Base-by-base conservation (phyloP, 2,797 vertebrate genomes). In the Lemur catta region DNA sequence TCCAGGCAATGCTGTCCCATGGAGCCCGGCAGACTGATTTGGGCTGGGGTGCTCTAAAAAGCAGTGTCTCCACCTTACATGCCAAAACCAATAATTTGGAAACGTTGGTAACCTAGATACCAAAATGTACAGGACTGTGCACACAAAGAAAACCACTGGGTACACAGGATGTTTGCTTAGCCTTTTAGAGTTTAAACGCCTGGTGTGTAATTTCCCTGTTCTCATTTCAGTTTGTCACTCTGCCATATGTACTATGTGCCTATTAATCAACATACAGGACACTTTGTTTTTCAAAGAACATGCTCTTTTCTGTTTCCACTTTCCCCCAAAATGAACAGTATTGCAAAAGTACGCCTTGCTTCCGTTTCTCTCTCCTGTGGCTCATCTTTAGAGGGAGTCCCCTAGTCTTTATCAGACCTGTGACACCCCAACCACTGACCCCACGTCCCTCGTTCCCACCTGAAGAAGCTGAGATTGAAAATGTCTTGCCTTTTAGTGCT, bases 81-180 rank as follows among this genome's bases (percentile, higher is more conserved):
- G 41, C 33, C 46, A 84, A 78, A 41, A 24, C 55, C 48, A 38
- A 2, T 78, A 26, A 57, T 50, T 67, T 87, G 43, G 61, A 78
- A 26, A 87, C 17, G 4, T 7, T 89, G 72, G 79, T 95, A 81
- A 89, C 93, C 71, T 95, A 76, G 95, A 81, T 59, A 96, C 85
- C 59, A 61, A 35, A 81, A 71, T 30, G 41, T 7, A 22, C 57
- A 46, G 89, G 84, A 5, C n/a, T 96, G 2, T n/a, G 43, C 48
- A 18, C 88, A 84, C 63, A 28, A 33, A 65, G 55, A 63, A 81
- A 48, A 46, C 12, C 89, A 11, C 57, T 72, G 65, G 6, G 35
- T 74, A 30, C 87, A 28, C 86, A 95, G 96, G 81, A 91, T 96
- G 63, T 38, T 94, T 97, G 87, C 17, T 93, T 94, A 52, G 38